Evolutionary conservation across 2,113 vertebrate species (phyloP).

Genomic region (Aspidoscelis tigris): DNA sequence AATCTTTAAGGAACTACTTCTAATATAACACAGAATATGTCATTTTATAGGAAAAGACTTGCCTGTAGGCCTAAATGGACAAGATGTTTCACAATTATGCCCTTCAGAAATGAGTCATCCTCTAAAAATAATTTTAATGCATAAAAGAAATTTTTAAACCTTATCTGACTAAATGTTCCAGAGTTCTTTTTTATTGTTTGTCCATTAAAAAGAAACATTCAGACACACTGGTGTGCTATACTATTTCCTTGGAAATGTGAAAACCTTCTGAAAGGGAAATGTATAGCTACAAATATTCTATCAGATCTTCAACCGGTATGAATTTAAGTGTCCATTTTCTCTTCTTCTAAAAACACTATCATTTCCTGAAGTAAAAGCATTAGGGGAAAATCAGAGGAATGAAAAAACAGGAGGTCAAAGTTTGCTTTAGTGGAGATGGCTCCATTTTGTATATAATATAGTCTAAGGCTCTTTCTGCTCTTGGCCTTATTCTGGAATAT

Average conservation of each 20-base stretch:
- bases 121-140: not conserved
- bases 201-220: too few species aligned
- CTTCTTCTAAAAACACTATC: not conserved
- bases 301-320: not conserved
- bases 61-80: too few species aligned
- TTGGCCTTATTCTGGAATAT: too few species aligned
- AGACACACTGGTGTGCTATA: not conserved
- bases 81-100: not conserved
- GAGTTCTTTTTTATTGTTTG: not conserved
- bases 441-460: too few species aligned
- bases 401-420: not conserved
- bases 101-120: not conserved
- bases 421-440: not conserved
- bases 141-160: not conserved
- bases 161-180: not conserved
- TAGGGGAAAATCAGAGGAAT: not conserved
- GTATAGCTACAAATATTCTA: too few species aligned
- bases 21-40: too few species aligned
- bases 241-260: not conserved
- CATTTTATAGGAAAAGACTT: not conserved
- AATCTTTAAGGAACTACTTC: too few species aligned
- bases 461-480: too few species aligned
- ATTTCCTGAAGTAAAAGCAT: not conserved
- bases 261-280: not conserved
- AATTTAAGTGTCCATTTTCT: not conserved